Conservation (phyloP, 2,113 vertebrate genomes). For the Protobothrops flavoviridis region DNA sequence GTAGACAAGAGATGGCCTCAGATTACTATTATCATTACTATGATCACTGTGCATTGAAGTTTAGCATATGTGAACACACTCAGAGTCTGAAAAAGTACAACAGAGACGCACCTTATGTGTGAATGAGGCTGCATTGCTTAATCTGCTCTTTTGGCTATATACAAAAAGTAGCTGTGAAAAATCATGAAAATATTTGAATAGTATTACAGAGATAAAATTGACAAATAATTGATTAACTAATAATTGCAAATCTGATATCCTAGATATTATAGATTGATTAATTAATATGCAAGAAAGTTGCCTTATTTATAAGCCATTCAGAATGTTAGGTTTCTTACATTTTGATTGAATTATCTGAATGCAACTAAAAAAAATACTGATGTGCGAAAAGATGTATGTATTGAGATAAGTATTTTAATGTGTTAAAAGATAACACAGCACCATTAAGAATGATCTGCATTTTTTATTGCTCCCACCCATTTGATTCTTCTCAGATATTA, state of each 20-base stretch:
- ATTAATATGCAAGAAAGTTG: background rate
- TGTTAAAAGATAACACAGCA: slow-evolving; percentile 39
- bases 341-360: background rate
- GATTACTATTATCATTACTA: no score
- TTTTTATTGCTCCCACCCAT: background rate
- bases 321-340: background rate
- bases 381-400: slow-evolving; percentile 8
- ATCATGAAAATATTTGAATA: background rate
- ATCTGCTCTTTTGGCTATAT: background rate
- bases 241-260: background rate
- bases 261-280: background rate
- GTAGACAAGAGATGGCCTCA: no score
- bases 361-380: background rate
- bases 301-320: background rate
- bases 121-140: background rate
- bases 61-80: background rate
- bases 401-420: slow-evolving; percentile 36
- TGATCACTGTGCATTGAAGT: no score
- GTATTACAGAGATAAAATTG: background rate
- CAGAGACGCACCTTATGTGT: background rate
- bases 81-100: background rate
- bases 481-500: slow-evolving; percentile 27
- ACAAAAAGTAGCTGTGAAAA: background rate
- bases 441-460: slow-evolving; percentile 6
- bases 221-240: background rate